Conservation (phyloP, 2,888 invertebrate genomes). For the Noctua comes region DNA sequence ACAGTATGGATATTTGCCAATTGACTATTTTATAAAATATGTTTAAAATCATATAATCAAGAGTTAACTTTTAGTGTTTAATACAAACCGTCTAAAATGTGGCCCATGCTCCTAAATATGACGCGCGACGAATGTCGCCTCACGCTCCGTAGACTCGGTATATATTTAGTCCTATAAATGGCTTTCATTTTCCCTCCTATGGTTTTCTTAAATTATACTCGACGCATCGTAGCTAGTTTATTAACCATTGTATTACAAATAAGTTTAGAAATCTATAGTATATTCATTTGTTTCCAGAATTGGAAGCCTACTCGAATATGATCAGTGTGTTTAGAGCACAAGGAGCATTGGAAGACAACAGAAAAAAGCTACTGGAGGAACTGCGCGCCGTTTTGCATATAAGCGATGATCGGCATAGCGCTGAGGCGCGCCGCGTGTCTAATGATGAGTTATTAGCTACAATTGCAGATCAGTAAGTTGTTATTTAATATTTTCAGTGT, state of each 20-base stretch:
- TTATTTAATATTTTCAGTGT: slow-evolving; percentile 72
- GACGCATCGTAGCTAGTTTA: slow-evolving; percentile 72
- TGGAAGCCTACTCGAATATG: slow-evolving; percentile 97
- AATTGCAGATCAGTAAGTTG: slow-evolving; percentile 96
- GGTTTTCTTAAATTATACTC: slow-evolving; percentile 81
- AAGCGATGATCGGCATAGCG: slow-evolving; percentile 97
- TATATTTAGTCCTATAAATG: slow-evolving; percentile 88
- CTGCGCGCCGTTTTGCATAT: slow-evolving; percentile 95
- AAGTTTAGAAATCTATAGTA: slow-evolving; percentile 63
- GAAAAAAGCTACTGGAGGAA: slow-evolving; percentile 95
- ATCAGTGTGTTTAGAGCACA: slow-evolving; percentile 98
- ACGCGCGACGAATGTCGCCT: slow-evolving; percentile 97
- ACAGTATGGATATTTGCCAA: slow-evolving; percentile 91
- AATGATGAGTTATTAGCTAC: slow-evolving; percentile 97
- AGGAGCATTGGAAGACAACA: slow-evolving; percentile 95
- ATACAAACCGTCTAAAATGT: slow-evolving; percentile 83
- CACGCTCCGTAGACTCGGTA: slow-evolving; percentile 96
- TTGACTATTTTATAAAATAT: slow-evolving; percentile 87
- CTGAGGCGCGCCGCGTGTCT: slow-evolving; percentile 97
- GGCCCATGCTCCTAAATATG: slow-evolving; percentile 95
- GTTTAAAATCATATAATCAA: slow-evolving; percentile 84
- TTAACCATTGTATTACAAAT: slow-evolving; percentile 61
- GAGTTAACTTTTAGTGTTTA: slow-evolving; percentile 78
- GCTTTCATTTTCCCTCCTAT: slow-evolving; percentile 90
- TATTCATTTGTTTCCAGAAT: slow-evolving; percentile 91